Conservation (phyloP, 2,888 invertebrate species). For the Ormyrus labotus region DNA sequence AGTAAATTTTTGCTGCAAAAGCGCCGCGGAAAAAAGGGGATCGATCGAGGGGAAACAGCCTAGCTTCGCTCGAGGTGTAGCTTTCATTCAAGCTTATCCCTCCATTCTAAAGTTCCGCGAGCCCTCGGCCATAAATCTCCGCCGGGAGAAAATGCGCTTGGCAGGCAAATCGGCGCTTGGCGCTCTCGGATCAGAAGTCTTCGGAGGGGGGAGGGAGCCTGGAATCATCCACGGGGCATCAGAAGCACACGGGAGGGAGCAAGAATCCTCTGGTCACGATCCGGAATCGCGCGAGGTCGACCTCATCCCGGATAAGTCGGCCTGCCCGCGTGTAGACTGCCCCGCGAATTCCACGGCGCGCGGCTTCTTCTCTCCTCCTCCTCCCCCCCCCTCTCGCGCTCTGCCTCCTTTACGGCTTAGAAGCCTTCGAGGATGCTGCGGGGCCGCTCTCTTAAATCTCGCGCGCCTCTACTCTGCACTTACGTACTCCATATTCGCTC, state of each 20-base stretch:
- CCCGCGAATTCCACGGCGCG: too few relatives aligned
- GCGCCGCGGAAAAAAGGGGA: too few relatives aligned
- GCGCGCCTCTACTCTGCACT: slow-evolving; percentile 14
- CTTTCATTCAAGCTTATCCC: too few relatives aligned
- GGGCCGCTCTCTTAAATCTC: slow-evolving; percentile 45
- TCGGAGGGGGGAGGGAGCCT: slow-evolving; percentile 33
- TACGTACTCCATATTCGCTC: slow-evolving; percentile 32
- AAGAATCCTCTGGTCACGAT: slow-evolving; percentile 55
- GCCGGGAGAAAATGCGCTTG: background rate
- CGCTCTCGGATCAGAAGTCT: slow-evolving; percentile 37
- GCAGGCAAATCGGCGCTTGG: slow-evolving; percentile 28
- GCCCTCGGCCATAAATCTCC: too few relatives aligned
- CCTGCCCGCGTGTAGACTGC: too few relatives aligned
- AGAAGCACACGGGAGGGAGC: slow-evolving; percentile 30
- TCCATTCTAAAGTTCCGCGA: too few relatives aligned
- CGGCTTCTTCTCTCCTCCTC: background rate
- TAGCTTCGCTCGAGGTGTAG: too few relatives aligned
- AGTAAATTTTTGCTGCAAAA: too few relatives aligned
- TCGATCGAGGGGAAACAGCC: too few relatives aligned
- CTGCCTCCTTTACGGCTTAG: slow-evolving; percentile 9
- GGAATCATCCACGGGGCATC: slow-evolving; percentile 44
- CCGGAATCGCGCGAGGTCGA: slow-evolving; percentile 52
- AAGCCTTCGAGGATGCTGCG: slow-evolving; percentile 45
- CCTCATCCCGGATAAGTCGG: slow-evolving; percentile 46
- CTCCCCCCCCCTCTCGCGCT: background rate